Base-by-base conservation (phyloP, 2,888 invertebrate species). In the Scotopteryx bipunctaria region DNA sequence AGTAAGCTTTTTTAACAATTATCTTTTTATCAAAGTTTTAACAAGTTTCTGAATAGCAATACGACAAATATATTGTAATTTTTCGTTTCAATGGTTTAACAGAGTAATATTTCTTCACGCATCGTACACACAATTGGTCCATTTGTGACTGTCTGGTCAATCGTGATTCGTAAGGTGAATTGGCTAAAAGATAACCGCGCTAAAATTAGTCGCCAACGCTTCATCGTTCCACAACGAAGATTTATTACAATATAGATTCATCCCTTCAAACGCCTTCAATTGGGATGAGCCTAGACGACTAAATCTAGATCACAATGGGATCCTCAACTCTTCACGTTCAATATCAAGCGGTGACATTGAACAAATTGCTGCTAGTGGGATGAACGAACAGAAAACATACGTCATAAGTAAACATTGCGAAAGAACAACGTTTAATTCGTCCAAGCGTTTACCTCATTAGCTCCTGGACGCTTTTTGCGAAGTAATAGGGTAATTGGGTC, bases 391-490 rank as follows among this genome's bases (percentile, higher is more conserved):
- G 48, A 16, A 35, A 17, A 14, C 15, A 40, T 6, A 51, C 45
- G 44, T 61, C 59, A 64, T 63, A 67, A 64, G 66, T 67, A 71
- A 72, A 69, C 69, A 66, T 41, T 57, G 50, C 46, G 58, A 47
- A 59, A 61, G 23, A 40, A 14, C 46, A 63, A 47, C 75, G 51
- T n/a, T n/a, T n/a, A n/a, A n/a, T n/a, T n/a, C n/a, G n/a, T n/a
- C n/a, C n/a, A n/a, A n/a, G n/a, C n/a, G n/a, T 74, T 80, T 76
- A 81, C 73, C 59, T 71, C 59, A 75, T 78, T 73, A 66, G 21
- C 19, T 79, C 73, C 74, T 73, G 67, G 71, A 69, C 71, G n/a
- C 57, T 46, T 46, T 42, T 67, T 48, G 56, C 59, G 57, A 9
- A 41, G 40, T 60, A 71, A 76, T 69, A 65, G 65, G 67, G 65